Conservation (phyloP, 2,888 invertebrate genomes). For the Yponomeuta malinellus region DNA sequence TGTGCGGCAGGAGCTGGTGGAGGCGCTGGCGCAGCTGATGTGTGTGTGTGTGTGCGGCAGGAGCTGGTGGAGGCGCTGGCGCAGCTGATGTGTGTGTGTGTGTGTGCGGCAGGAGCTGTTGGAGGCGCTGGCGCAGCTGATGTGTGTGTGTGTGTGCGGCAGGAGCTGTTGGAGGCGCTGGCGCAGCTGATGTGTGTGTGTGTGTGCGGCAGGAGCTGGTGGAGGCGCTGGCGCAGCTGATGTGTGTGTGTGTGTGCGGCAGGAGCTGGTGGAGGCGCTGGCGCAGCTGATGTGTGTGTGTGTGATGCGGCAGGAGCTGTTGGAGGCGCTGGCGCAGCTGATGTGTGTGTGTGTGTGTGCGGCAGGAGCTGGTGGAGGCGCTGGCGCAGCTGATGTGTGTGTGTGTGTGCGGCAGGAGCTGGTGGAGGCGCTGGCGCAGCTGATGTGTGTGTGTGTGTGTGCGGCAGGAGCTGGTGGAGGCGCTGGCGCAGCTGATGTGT, state of each 20-base stretch:
- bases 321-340: constrained; percentile 84
- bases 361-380: constrained; percentile 80
- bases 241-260: constrained; percentile 29
- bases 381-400: constrained; percentile 79
- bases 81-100: constrained; percentile 70
- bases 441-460: constrained; percentile 64
- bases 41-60: constrained; percentile 26
- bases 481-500: constrained; percentile 81
- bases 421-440: constrained; percentile 81
- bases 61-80: constrained; percentile 84
- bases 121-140: constrained; percentile 82
- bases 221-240: constrained; percentile 82
- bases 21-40: constrained; percentile 83
- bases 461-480: constrained; percentile 78
- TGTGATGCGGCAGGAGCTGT: constrained; percentile 67
- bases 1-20: constrained; percentile 76
- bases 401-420: constrained; percentile 64
- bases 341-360: constrained; percentile 34
- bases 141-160: constrained; percentile 29
- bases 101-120: constrained; percentile 75
- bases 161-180: constrained; percentile 82
- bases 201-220: constrained; percentile 75
- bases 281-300: constrained; percentile 76
- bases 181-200: constrained; percentile 76
- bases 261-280: constrained; percentile 83